phyloP scores from a whole-genome alignment of 2,113 vertebrate species.

The Picathartes gymnocephalus region DNA sequence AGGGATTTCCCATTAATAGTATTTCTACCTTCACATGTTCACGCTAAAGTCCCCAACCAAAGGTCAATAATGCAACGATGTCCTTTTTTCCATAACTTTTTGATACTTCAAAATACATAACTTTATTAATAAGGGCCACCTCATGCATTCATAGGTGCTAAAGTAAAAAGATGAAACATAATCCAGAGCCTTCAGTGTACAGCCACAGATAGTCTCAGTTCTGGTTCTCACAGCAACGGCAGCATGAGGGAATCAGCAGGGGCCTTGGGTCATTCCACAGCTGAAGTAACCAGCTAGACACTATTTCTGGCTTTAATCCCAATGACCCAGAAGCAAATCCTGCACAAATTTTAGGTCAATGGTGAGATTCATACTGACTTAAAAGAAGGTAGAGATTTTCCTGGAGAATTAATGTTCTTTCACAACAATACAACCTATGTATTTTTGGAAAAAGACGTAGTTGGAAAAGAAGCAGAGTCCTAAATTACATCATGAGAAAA shows the following conservation, averaged over 20 bases:
- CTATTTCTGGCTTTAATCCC: slow-evolving; percentile 5
- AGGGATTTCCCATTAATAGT: neutral
- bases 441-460: neutral
- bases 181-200: neutral
- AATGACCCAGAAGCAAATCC: neutral
- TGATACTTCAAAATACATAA: neutral
- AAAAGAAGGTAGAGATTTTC: neutral
- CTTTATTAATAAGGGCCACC: neutral
- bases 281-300: neutral
- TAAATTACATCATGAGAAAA: neutral
- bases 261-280: neutral
- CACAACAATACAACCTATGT: neutral
- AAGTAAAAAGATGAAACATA: neutral
- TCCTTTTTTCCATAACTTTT: neutral
- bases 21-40: neutral
- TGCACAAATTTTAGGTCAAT: neutral
- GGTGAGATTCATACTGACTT: neutral
- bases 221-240: slow-evolving; percentile 19
- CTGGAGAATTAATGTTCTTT: neutral
- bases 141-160: neutral
- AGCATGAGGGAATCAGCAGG: slow-evolving; percentile 29
- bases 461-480: neutral
- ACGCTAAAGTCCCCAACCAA: neutral
- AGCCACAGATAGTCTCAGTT: neutral
- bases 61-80: neutral